phyloP scores from a whole-genome alignment of 2,888 invertebrate species.

The Drosophila neonasuta region DNA sequence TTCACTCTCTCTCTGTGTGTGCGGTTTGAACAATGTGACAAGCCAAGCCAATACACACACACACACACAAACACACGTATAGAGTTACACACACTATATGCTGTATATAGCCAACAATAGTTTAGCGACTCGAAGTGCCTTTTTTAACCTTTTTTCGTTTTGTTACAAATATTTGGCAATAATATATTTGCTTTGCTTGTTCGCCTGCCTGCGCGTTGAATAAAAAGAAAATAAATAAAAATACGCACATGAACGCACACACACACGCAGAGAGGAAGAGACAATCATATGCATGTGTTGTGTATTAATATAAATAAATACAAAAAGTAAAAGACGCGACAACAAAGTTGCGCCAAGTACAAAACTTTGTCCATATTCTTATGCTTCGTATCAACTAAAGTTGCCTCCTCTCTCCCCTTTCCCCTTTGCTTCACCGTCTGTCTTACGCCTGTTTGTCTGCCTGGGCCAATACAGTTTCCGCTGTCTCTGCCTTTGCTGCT shows the following conservation, averaged over 20 bases:
- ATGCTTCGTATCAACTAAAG: conserved; percentile 10
- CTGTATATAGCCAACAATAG: conserved; percentile 7
- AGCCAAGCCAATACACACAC: conserved; percentile 29
- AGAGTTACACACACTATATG: conserved; percentile 6
- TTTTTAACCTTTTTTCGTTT: conserved; percentile 42
- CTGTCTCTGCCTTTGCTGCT: conserved; percentile 3
- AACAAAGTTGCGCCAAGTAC: conserved; percentile 48
- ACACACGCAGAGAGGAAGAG: conserved; percentile 1
- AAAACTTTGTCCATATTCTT: conserved; percentile 53
- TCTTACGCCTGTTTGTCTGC: conserved; percentile 70
- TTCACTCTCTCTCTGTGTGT: conserved; percentile 16
- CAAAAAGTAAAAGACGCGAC: conserved; percentile 51
- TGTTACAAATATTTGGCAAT: conserved; percentile 60
- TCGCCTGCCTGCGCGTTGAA: conserved; percentile 46
- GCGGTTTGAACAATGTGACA: conserved; percentile 52
- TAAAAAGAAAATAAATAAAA: conserved; percentile 67
- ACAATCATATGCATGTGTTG: conserved; percentile 43
- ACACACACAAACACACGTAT: conserved; percentile 9
- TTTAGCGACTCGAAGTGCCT: conserved; percentile 13
- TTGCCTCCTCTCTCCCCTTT: background rate
- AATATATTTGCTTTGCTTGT: conserved; percentile 22
- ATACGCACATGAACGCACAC: conserved; percentile 25
- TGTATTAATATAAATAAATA: conserved; percentile 71
- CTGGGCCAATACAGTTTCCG: conserved; percentile 49
- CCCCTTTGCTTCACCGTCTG: conserved; percentile 4